These are phyloP conservation scores for Siderastrea radians DNA, from an alignment of 92 coral and sea anemone genomes.

Conservation along the genomic window DNA sequence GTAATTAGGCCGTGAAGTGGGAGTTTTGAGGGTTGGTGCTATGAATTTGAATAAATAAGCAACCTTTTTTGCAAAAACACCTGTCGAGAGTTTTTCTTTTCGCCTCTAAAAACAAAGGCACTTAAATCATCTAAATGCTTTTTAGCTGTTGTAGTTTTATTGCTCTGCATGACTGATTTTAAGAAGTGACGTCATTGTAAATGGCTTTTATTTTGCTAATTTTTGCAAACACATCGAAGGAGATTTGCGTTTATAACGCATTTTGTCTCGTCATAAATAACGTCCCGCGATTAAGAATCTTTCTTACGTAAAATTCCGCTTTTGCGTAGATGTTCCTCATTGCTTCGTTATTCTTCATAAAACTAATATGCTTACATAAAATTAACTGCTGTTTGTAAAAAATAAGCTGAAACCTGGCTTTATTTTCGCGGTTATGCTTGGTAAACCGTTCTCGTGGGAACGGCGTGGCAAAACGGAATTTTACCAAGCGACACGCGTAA, in stretches of 20 bases:
- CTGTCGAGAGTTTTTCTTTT: neutral
- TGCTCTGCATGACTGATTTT: neutral
- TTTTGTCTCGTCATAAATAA: no score
- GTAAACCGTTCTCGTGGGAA: no score
- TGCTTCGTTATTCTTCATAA: no score
- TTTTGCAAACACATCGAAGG: neutral
- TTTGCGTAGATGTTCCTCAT: no score
- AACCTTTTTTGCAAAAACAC: neutral
- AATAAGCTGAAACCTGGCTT: no score
- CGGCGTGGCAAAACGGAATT: no score
- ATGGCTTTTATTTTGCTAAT: neutral
- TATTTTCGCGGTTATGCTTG: no score
- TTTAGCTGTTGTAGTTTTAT: neutral
- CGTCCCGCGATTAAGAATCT: no score
- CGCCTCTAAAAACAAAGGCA: neutral
- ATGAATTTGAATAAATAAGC: neutral
- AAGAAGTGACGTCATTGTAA: neutral
- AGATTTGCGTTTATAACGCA: neutral
- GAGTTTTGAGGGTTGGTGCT: neutral
- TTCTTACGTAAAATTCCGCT: no score
- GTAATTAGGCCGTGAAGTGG: neutral
- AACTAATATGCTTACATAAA: no score
- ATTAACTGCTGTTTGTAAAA: no score
- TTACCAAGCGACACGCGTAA: no score
- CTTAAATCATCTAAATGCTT: neutral